Evolutionary conservation across 2,888 invertebrate genomes (phyloP), one percentile per base, ranked within the genome.

Genomic region (Oligia strigilis): DNA sequence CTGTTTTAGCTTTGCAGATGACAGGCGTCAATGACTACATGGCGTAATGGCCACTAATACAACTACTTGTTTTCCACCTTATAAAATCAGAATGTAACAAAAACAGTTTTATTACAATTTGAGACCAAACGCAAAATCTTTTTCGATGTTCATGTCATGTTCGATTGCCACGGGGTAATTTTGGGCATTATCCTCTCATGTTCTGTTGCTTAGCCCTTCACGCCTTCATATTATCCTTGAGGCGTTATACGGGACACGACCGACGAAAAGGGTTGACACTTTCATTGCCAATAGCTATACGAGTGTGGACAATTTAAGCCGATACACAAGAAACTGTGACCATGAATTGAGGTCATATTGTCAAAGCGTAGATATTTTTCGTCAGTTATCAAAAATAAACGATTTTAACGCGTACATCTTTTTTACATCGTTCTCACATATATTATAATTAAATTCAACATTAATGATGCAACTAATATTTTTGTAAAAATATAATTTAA

Each of bases 261-360:
- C 4, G 23, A 65, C 43, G 43, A 65, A 78, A 77, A 14, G 43
- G 19, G 43, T 9, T 65, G n/a, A 78, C 77, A 76, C 6, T 13
- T 65, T 55, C 29, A 77, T 19, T 5, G 62, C 77, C 13, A 8
- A 49, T n/a, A 46, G 46, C 46, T 46, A 46, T 46, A 46, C 46
- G 11, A 46, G 46, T 8, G 46, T 11, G 11, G 46, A 46, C 9
- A 46, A 46, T 11, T 46, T 46, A 46, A 46, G 46, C 11, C 46
- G 46, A 46, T 2, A 11, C 46, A 46, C 46, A 46, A 46, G 46
- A 11, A 46, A 46, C 46, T 46, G 46, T 46, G 46, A 46, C 46
- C 11, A 46, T 0, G 46, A 11, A 46, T 46, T 46, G 46, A 11
- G 11, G 9, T 11, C 46, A 46, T 46, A 9, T 46, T 46, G 1